Evolutionary conservation across 2,888 invertebrate genomes (phyloP).

Genomic region (Arenicola marina): DNA sequence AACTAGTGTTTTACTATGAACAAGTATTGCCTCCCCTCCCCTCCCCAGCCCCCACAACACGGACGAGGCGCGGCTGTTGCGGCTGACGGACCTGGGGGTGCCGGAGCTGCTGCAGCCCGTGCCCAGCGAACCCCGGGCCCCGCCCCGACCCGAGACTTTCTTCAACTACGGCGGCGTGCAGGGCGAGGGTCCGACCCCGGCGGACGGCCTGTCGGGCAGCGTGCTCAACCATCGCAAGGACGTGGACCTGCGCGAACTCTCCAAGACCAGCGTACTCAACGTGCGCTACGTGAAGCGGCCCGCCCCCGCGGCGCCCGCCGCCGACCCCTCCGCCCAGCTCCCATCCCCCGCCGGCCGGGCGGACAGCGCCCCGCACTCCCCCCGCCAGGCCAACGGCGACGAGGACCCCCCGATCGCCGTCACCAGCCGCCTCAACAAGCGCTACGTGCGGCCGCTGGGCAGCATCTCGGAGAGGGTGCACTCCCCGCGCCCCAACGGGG

Average conservation of each 20-base stretch:
- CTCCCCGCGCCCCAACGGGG: too few relatives aligned
- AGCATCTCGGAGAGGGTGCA: too few relatives aligned
- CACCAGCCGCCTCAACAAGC: constrained; percentile 12
- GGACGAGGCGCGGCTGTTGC: constrained; percentile 34
- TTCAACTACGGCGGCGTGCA: constrained; percentile 21
- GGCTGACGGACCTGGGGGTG: constrained; percentile 33
- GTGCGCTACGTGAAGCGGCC: constrained; percentile 51
- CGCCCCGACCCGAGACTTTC: constrained; percentile 35
- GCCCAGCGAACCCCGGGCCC: constrained; percentile 38
- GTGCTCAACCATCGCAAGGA: constrained; percentile 2
- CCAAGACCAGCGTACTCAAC: constrained; percentile 55
- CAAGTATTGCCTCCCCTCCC: too few relatives aligned
- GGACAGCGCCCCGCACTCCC: background rate
- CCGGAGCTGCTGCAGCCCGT: constrained; percentile 44
- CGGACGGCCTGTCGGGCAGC: background rate
- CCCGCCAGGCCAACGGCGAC: background rate
- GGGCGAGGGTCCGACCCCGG: background rate
- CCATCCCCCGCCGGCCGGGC: background rate
- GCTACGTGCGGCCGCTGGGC: too few relatives aligned
- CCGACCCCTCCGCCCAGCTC: background rate
- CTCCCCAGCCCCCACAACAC: constrained; percentile 56
- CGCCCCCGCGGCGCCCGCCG: constrained; percentile 1
- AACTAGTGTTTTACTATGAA: too few relatives aligned
- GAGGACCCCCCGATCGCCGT: background rate
- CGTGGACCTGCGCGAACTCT: constrained; percentile 34